Percentiles rank a stretch among this genome's conserved stretches.
phyloP scores from a whole-genome alignment of 2,888 invertebrate genomes.

The Stenodema calcarata region DNA sequence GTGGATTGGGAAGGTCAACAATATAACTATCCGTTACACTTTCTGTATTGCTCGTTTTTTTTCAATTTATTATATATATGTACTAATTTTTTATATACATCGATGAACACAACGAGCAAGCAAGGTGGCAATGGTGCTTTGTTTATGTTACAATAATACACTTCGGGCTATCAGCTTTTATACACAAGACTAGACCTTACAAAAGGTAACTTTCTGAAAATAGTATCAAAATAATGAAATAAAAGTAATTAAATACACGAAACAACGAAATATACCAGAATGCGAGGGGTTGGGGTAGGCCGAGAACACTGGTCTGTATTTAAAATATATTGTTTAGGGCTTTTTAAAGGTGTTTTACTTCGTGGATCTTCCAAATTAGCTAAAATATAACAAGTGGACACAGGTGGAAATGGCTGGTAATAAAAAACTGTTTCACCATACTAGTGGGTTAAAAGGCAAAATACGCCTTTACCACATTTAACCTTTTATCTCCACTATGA shows the following conservation, averaged over 20 bases:
- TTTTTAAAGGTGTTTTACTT: too few relatives aligned
- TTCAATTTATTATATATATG: background rate
- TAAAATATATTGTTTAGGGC: too few relatives aligned
- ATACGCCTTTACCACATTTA: too few relatives aligned
- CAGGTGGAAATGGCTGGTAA: too few relatives aligned
- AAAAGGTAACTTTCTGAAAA: constrained; percentile 16
- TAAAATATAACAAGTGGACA: too few relatives aligned
- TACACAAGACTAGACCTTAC: constrained; percentile 29
- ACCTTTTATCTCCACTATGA: too few relatives aligned
- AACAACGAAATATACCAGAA: background rate
- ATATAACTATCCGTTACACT: background rate
- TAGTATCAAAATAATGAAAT: background rate
- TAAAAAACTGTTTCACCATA: too few relatives aligned
- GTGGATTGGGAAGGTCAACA: background rate
- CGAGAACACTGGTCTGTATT: background rate
- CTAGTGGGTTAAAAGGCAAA: too few relatives aligned
- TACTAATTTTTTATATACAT: constrained; percentile 23
- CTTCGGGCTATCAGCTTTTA: background rate
- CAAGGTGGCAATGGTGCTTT: constrained; percentile 38
- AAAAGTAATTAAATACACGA: background rate
- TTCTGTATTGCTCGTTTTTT: constrained; percentile 39
- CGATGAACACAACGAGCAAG: constrained; percentile 44
- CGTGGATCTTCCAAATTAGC: too few relatives aligned
- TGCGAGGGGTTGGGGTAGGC: background rate
- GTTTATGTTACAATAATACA: background rate